phyloP scores from a whole-genome alignment of 2,113 vertebrate genomes.

The Athene noctua region DNA sequence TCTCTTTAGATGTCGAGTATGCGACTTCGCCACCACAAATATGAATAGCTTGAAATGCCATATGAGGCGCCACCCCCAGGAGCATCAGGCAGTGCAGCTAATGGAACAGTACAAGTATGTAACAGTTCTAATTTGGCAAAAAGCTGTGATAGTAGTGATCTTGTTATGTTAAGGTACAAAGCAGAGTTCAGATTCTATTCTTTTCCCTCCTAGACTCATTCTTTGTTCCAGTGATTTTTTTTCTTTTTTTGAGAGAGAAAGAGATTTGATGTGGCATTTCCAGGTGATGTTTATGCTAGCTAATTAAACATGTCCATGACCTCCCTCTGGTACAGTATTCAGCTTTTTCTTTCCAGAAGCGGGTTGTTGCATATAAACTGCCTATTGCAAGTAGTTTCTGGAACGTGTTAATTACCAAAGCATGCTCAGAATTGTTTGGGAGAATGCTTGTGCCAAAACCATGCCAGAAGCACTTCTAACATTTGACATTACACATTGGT shows the following conservation, averaged over 20 bases:
- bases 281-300: not conserved
- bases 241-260: not conserved
- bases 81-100: slow-evolving; percentile 85
- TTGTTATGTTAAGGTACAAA: not conserved
- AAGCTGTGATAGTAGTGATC: not conserved
- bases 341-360: not conserved
- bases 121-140: not conserved
- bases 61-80: slow-evolving; percentile 85
- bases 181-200: not conserved
- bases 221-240: not conserved
- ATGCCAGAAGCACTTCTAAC: not conserved
- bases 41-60: slow-evolving; percentile 90
- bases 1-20: slow-evolving; percentile 78
- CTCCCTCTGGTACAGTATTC: not conserved
- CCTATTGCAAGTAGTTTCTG: not conserved
- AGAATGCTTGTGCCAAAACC: not conserved
- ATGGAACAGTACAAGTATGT: slow-evolving; percentile 86
- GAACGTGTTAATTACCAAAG: not conserved
- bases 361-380: not conserved
- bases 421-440: not conserved
- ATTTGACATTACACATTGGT: not conserved
- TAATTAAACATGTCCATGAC: not conserved
- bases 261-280: not conserved
- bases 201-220: not conserved
- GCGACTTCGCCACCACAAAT: slow-evolving; percentile 87